Evolutionary conservation across 2,888 invertebrate genomes (phyloP).

Genomic region (Omphaloscelis lunosa): DNA sequence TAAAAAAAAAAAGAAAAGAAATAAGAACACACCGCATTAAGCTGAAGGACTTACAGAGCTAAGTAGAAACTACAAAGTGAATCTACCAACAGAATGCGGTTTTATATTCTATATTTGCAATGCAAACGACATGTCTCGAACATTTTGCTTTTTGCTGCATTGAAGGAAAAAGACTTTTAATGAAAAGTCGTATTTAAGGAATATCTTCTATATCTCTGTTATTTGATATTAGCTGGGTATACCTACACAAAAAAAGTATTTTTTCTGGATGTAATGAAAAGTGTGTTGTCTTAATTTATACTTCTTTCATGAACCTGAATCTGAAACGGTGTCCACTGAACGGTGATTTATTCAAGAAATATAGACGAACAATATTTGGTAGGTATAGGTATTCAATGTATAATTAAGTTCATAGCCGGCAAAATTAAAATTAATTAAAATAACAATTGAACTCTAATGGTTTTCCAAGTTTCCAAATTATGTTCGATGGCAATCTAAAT

Average conservation of each 20-base stretch:
- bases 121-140: constrained; percentile 38
- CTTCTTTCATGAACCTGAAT: neutral
- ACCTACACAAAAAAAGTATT: neutral
- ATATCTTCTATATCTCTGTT: neutral
- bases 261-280: neutral
- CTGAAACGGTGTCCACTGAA: neutral
- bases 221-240: neutral
- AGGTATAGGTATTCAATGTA: too few relatives aligned
- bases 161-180: constrained; percentile 22
- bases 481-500: too few relatives aligned
- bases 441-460: too few relatives aligned
- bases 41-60: constrained; percentile 13
- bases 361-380: too few relatives aligned
- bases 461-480: too few relatives aligned
- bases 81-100: constrained; percentile 14
- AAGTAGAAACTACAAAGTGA: constrained; percentile 26
- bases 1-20: neutral
- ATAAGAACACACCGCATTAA: neutral
- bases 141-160: constrained; percentile 11
- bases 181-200: constrained; percentile 2
- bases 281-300: neutral
- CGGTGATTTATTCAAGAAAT: neutral
- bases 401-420: too few relatives aligned
- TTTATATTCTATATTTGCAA: constrained; percentile 27
- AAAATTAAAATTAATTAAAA: neutral